Evolutionary conservation across 2,113 vertebrate genomes (phyloP).

Genomic region (Seriola aureovittata): DNA sequence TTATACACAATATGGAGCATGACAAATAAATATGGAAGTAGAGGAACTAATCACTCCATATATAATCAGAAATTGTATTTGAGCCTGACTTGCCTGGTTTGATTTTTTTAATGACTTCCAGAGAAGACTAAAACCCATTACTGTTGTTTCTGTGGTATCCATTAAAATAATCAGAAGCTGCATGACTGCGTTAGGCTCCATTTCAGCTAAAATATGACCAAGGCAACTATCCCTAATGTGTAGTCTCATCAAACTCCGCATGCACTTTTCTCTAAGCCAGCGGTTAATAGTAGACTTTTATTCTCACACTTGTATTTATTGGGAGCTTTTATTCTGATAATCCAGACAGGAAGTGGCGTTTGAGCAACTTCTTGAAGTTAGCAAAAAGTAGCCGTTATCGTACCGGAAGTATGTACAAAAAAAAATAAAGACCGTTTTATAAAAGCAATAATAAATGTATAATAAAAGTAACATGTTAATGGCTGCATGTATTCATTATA

Average conservation of each 20-base stretch:
- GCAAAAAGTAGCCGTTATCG: neutral
- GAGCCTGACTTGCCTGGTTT: neutral
- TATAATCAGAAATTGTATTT: neutral
- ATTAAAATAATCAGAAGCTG: neutral
- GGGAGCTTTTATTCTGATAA: slow-evolving; percentile 16
- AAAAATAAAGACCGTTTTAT: accelerated
- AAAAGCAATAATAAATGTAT: neutral
- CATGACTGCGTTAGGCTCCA: neutral
- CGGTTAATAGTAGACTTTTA: neutral
- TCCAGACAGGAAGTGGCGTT: slow-evolving; percentile 13
- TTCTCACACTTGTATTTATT: neutral
- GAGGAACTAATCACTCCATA: neutral
- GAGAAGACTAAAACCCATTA: too few species aligned
- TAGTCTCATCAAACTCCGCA: too few species aligned
- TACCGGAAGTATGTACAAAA: neutral
- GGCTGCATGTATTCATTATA: accelerated
- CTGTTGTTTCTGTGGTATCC: neutral
- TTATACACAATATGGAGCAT: neutral
- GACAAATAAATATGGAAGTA: neutral
- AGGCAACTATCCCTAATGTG: neutral
- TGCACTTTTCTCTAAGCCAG: too few species aligned
- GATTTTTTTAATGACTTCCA: neutral
- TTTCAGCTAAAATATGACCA: neutral
- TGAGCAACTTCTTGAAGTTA: accelerated
- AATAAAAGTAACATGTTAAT: neutral